Base-by-base conservation (phyloP, 2,113 vertebrate species). In the Larimichthys crocea region DNA sequence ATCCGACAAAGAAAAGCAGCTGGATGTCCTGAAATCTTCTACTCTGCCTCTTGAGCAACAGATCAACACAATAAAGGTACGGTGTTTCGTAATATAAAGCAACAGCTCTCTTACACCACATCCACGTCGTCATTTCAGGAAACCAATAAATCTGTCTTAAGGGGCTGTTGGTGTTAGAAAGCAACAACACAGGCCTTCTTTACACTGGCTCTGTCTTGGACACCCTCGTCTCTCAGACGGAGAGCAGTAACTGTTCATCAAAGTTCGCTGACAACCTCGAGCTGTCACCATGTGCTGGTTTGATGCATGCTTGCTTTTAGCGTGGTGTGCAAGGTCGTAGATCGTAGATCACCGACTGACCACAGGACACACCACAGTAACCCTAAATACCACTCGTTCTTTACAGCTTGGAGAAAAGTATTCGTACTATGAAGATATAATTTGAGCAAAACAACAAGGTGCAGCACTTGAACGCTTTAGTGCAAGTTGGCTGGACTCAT, bases 11-110 rank as follows among this genome's bases (percentile, higher is more conserved):
- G 97, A 98, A 92, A 97, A 97, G 82, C 94, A 96, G 85, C 88
- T 99, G 88, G 94, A 95, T 82, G 84, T 62, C 50, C 76, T 97
- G 89, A 97, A 97, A 93, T 90, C 89, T 7, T 95, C 96, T 0
- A 85, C 94, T 64, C 88, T 94, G 77, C 91, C 96, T 82, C 93
- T 97, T 87, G 95, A 97, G 19, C 91, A 94, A 72, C 96, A 99
- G 93, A 97, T 97, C 74, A 92, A 72, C 86, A 94, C 95, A 79
- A 94, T 98, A 12, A 96, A 98, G 98, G 98, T 99, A 95, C 10
- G 60, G 42, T 14, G 15, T 46, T 19, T 19, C 50, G 11, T 12
- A 42, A 57, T 20, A 31, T 67, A 59, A 67, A 16, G 1, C 48
- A 26, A 17, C 11, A 29, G 19, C 4, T 1, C 15, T 52, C 11